Conservation (phyloP, 2,888 invertebrate species). For the Cordilura impudica region DNA sequence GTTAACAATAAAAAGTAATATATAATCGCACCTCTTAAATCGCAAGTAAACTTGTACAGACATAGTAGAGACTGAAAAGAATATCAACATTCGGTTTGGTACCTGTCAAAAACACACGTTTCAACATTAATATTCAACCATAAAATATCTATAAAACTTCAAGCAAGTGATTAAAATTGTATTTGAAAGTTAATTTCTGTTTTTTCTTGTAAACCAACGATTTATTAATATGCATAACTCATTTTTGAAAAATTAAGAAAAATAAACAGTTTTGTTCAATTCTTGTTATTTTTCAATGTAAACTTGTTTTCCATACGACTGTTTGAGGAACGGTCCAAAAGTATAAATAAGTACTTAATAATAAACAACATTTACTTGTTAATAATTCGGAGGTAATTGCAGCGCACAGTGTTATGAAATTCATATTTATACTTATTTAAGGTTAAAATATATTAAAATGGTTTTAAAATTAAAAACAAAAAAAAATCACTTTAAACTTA, state of each 20-base stretch:
- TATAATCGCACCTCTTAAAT: slow-evolving; percentile 40
- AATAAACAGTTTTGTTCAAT: not conserved
- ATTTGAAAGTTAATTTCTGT: slow-evolving; percentile 48
- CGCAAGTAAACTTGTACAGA: slow-evolving; percentile 16
- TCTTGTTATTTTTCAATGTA: not conserved
- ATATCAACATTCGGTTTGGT: not conserved
- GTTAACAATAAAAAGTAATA: slow-evolving; percentile 39
- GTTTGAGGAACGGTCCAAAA: not conserved
- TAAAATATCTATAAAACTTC: slow-evolving; percentile 38
- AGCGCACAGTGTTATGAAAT: too few species aligned
- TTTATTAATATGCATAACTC: slow-evolving; percentile 44
- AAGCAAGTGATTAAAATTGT: slow-evolving; percentile 45
- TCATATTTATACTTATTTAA: too few species aligned
- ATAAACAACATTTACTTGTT: too few species aligned
- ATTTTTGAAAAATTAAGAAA: slow-evolving; percentile 26
- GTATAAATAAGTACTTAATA: too few species aligned
- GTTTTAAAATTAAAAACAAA: too few species aligned
- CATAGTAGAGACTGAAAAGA: not conserved
- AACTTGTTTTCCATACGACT: not conserved
- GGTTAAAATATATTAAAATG: not conserved
- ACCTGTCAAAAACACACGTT: slow-evolving; percentile 36
- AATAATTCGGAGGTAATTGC: too few species aligned
- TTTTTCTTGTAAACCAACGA: slow-evolving; percentile 4
- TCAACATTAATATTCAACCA: slow-evolving; percentile 14
- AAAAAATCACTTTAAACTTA: too few species aligned